Evolutionary conservation across 2,888 invertebrate genomes (phyloP), one percentile per base, ranked within the genome.

Genomic region (Plebejus melissa): DNA sequence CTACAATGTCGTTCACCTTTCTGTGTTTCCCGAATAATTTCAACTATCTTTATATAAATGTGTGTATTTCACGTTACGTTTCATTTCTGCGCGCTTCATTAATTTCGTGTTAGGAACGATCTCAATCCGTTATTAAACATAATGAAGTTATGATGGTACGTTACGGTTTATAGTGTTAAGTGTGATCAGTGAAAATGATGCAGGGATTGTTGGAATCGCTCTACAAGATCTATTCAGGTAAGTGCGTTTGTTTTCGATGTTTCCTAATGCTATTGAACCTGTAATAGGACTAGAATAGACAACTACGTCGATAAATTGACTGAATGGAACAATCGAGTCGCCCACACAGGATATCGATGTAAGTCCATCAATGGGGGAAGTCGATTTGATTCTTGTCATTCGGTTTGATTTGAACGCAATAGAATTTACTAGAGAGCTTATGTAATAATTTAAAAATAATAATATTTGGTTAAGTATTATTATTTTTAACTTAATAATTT

Each of bases 161-260:
- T 74, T 77, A 22, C 46, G 71, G 76, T 75, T 70, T 72, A 81
- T 78, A 84, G 85, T 85, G 85, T 79, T 81, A 79, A 84, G 57
- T 32, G 75, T 74, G 83, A 82, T 80, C 80, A 79, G 80, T 80
- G 86, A 93, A 89, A 82, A 93, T 93, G 93, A 93, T 93, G 93
- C 93, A 93, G 86, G 93, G 93, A 83, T 85, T 93, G 80, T 82
- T 93, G 85, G 93, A 91, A 76, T 93, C 93, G 76, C 86, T 93
- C 76, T 90, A 88, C 85, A 92, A 86, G 84, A 93, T 93, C 82
- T 93, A 93, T 80, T 81, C 91, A 90, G 93, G 93, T 93, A 82
- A 89, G 87, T 77, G 75, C 75, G 77, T 76, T 60, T 74, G 36
- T 58, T 54, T 74, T 65, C 3, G 32, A 36, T 65, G 11, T 32